Evolutionary conservation across 1,140 invertebrate genomes (phyloP), one percentile per base, ranked within the genome.

Genomic region (Zaprionus capensis): DNA sequence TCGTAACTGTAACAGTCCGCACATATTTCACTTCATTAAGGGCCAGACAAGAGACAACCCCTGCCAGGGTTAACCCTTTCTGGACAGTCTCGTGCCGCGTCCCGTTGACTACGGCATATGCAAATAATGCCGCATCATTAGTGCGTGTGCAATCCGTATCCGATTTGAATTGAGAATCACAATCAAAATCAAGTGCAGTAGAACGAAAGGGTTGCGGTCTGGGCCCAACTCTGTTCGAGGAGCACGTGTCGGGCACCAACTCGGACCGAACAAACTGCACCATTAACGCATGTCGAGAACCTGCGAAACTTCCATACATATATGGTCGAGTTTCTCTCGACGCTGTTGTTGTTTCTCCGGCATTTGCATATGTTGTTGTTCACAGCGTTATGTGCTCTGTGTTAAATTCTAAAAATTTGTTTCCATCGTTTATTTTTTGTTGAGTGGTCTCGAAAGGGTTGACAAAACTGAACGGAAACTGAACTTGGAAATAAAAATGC

Each of bases 101-200:
- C 88, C 83, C 72, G 49, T 22, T 24, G 46, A 22, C 46, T 51
- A 56, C 6, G 57, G 65, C 84, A 88, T 88, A 88, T 88, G 84
- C 84, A 88, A 88, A 84, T 88, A 90, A 84, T 88, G 85, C 72
- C 78, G 64, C 84, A 84, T 88, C 84, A 88, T 88, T 88, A 88
- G 84, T 84, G 81, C 68, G 67, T 69, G 46, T 61, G 62, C 38
- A 53, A 61, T 72, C 58, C 6, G 36, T 59, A 72, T 65, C 62
- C 11, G 22, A 59, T 65, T 49, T 34, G 6, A 26, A 53, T 51
- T 57, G 41, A n/a, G 11, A 57, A 66, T 55, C 68, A 31, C 20
- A 66, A 58, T 26, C 34, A 57, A 63, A 26, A 62, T 51, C 72
- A 70, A 71, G 72, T 71, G 57, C 61, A 72, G 22, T 20, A 9